Evolutionary conservation across 2,113 vertebrate genomes (phyloP), one percentile per base, ranked within the genome.

Genomic region (Stegostoma tigrinum): DNA sequence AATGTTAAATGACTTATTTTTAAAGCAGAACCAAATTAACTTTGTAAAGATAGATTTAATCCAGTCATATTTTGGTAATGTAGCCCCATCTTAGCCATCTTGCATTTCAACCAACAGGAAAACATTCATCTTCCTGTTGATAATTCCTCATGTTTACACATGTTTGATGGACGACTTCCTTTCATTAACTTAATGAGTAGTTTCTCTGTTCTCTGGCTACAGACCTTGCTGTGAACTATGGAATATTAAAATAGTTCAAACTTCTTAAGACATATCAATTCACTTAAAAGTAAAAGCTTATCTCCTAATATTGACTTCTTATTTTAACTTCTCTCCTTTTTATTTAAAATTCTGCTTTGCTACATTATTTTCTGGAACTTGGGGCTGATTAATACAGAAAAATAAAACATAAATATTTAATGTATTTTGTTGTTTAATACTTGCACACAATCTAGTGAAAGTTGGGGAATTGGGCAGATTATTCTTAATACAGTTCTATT

Each of bases 111-210:
- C 34, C 23, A 67, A 93, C 61, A 93, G 89, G 61, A 66, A 90
- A 93, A 38, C 89, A 93, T 93, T 93, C 15, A 93, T 93, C 89
- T 93, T 93, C 61, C 55, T 93, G 89, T 34, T 93, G 89, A 93
- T 93, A 93, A 93, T 93, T 93, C 89, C 34, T 24, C 34, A 67
- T 93, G 89, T 93, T 93, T 66, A 93, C 61, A 38, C 89, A 93
- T 38, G 61, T 34, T 93, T 93, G 89, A 93, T 66, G n/a, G 61
- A 93, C n/a, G 61, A 66, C 89, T 93, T 93, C 89, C 89, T 66
- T 66, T 93, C 89, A 93, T 93, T 93, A 93, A n/a, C n/a, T 66
- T 93, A 93, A 66, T 93, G 61, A 93, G 61, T 42, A 93, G 89
- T 34, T 67, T 93, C 61, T 66, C 89, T 93, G 61, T 93, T n/a